Percentiles rank a stretch among this genome's conserved stretches.
phyloP scores from a whole-genome alignment of 1,140 invertebrate species.

The Hycleus phaleratus region DNA sequence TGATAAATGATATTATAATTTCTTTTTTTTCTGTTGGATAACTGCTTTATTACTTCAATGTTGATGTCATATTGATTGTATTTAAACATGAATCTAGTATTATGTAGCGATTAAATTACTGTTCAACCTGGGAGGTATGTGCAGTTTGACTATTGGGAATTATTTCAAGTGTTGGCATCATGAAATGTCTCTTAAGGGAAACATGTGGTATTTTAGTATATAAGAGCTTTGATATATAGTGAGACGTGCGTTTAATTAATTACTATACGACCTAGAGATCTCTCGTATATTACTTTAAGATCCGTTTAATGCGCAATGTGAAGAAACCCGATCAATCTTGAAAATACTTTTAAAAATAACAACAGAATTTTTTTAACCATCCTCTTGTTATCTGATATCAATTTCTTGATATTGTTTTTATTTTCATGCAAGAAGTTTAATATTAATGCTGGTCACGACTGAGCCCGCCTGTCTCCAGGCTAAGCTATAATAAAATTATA shows the following conservation, averaged over 20 bases:
- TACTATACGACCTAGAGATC: background rate
- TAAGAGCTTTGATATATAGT: conserved; percentile 10
- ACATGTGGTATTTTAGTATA: conserved; percentile 15
- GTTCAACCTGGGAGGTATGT: conserved; percentile 7
- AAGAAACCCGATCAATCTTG: too few relatives aligned
- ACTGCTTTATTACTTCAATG: background rate
- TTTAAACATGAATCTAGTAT: conserved; percentile 6
- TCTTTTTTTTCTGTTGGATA: conserved; percentile 20
- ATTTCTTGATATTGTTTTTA: conserved; percentile 13
- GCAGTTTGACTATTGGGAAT: conserved; percentile 10
- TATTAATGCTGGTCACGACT: conserved; percentile 15
- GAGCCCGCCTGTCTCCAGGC: conserved; percentile 4
- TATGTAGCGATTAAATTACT: conserved; percentile 2
- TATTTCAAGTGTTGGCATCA: conserved; percentile 11
- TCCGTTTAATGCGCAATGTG: too few relatives aligned
- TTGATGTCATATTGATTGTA: conserved; percentile 2
- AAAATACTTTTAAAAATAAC: background rate
- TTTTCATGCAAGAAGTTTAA: conserved; percentile 11
- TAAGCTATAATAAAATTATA: conserved; percentile 9
- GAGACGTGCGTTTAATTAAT: conserved; percentile 13
- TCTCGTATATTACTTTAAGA: too few relatives aligned
- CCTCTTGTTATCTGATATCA: conserved; percentile 7
- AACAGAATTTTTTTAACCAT: conserved; percentile 8
- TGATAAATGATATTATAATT: conserved; percentile 31
- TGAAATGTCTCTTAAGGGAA: conserved; percentile 13